A percentile compares a stretch with the other conserved stretches of the same genome.
Evolutionary conservation across 1,140 invertebrate species (phyloP).

Genomic region (Achatina immaculata): DNA sequence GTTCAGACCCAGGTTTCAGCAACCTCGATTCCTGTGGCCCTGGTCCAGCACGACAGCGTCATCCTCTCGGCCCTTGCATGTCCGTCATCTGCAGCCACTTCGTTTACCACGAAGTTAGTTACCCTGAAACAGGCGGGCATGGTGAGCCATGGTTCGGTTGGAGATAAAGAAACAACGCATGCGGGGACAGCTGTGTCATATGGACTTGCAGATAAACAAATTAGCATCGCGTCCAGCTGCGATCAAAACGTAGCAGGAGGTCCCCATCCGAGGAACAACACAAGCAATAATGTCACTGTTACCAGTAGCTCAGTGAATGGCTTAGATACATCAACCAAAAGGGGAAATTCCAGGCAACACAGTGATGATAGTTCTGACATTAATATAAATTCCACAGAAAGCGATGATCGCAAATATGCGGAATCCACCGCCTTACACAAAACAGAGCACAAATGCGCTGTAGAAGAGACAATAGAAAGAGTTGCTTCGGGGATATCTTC

Average conservation of each 20-base stretch:
- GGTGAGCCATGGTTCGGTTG: neutral
- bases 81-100: slow-evolving; percentile 29
- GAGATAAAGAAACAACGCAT: neutral
- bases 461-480: slow-evolving; percentile 17
- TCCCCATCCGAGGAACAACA: neutral
- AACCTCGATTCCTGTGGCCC: neutral
- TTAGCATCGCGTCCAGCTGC: neutral
- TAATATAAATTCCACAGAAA: slow-evolving; percentile 34
- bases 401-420: neutral
- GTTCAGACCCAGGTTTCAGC: neutral
- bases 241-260: neutral
- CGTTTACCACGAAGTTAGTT: neutral
- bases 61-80: slow-evolving; percentile 32
- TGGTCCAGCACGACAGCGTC: slow-evolving; percentile 29
- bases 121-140: neutral
- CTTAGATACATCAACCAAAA: neutral
- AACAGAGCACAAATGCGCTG: neutral
- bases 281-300: neutral
- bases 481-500: slow-evolving; percentile 9
- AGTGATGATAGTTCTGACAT: slow-evolving; percentile 19
- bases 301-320: neutral
- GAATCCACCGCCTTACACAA: neutral
- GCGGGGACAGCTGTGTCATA: neutral
- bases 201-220: neutral
- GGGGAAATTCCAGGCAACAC: neutral